Evolutionary conservation across 2,888 invertebrate species (phyloP).

Genomic region (Himalopsyche anomala): DNA sequence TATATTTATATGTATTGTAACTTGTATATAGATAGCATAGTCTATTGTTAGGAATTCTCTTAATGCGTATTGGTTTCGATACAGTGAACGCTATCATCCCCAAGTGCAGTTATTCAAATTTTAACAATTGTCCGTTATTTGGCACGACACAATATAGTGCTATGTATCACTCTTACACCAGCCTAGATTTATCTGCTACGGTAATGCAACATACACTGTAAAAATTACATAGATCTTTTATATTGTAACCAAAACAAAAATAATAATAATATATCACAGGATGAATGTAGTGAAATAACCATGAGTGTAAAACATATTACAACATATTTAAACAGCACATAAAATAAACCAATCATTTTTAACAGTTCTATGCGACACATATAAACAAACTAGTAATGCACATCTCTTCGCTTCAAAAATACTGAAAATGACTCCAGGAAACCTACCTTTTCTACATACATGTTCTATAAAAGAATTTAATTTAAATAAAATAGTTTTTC

Average conservation of each 20-base stretch:
- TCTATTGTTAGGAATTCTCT: slow-evolving; percentile 72
- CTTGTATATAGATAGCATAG: slow-evolving; percentile 73
- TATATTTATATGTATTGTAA: slow-evolving; percentile 79
- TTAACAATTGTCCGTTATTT: slow-evolving; percentile 72
- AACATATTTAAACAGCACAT: not conserved
- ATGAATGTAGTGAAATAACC: slow-evolving; percentile 69
- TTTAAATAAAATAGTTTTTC: too few species aligned
- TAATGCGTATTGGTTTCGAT: slow-evolving; percentile 68
- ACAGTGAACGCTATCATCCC: slow-evolving; percentile 70
- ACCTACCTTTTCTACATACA: too few species aligned
- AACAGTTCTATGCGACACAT: too few species aligned
- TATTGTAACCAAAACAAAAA: slow-evolving; percentile 21
- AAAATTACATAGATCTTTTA: slow-evolving; percentile 16
- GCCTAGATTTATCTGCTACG: slow-evolving; percentile 52
- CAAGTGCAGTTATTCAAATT: slow-evolving; percentile 79
- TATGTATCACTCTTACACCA: slow-evolving; percentile 55
- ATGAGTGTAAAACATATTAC: slow-evolving; percentile 9
- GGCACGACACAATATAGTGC: slow-evolving; percentile 61
- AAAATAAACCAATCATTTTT: not conserved
- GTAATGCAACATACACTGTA: slow-evolving; percentile 49
- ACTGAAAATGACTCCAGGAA: too few species aligned
- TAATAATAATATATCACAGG: slow-evolving; percentile 61
- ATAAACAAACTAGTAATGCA: too few species aligned
- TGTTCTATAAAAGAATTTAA: too few species aligned
- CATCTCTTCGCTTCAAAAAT: too few species aligned